Percentiles rank a stretch among this genome's conserved stretches.
Evolutionary conservation across 2,113 vertebrate species (phyloP).

Genomic region (Odocoileus hemionus): DNA sequence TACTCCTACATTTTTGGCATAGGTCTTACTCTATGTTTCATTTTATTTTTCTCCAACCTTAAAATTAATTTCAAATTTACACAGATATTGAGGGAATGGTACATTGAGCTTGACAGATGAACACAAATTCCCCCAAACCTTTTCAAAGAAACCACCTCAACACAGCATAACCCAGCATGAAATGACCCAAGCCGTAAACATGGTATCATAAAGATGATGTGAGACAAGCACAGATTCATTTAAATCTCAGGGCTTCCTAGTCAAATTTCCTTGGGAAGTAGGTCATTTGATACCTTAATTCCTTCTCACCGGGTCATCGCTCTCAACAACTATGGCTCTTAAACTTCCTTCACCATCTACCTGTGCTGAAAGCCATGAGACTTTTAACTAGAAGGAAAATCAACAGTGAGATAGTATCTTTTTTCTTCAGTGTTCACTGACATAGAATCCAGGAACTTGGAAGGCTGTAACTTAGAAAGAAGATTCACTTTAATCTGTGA

Average conservation of each 20-base stretch:
- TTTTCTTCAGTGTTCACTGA: slow-evolving; percentile 58
- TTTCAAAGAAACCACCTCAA: slow-evolving; percentile 20
- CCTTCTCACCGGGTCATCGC: slow-evolving; percentile 31
- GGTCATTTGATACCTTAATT: slow-evolving; percentile 42
- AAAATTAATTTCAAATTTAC: neutral
- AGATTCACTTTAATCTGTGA: slow-evolving; percentile 67
- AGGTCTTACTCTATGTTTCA: neutral
- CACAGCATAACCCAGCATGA: neutral
- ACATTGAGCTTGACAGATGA: neutral
- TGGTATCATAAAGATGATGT: neutral
- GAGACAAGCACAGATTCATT: slow-evolving; percentile 19
- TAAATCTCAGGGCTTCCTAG: slow-evolving; percentile 41
- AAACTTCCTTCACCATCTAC: slow-evolving; percentile 16
- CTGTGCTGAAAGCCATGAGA: slow-evolving; percentile 30
- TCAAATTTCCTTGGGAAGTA: slow-evolving; percentile 55
- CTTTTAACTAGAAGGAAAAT: slow-evolving; percentile 58
- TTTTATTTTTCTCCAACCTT: slow-evolving; percentile 22
- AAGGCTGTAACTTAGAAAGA: slow-evolving; percentile 66
- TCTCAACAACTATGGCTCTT: slow-evolving; percentile 56
- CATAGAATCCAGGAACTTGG: slow-evolving; percentile 34
- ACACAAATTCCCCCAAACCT: neutral
- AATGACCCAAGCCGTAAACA: neutral
- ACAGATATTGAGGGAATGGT: neutral
- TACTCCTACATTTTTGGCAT: neutral
- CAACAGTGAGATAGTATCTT: slow-evolving; percentile 67